Percentiles rank a stretch among this genome's conserved stretches.
Evolutionary conservation across 2,113 vertebrate species (phyloP).

Genomic region (Plotosus lineatus): DNA sequence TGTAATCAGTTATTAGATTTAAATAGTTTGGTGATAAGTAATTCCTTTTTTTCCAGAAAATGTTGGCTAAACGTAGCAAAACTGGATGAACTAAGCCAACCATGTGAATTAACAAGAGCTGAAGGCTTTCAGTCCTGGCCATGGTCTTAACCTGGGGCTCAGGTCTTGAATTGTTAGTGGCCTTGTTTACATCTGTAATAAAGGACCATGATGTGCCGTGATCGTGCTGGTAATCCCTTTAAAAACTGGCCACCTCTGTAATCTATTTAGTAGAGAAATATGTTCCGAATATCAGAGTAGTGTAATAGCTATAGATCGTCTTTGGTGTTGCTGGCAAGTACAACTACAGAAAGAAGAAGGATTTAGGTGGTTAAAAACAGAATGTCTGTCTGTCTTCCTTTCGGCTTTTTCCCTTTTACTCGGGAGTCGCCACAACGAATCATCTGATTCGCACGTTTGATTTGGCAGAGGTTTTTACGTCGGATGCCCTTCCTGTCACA

Average conservation of each 20-base stretch:
- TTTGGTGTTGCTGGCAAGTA: not conserved
- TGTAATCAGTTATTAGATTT: not conserved
- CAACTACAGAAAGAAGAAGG: not conserved
- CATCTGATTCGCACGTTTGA: no score
- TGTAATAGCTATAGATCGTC: not conserved
- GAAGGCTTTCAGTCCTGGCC: not conserved
- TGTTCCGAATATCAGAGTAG: not conserved
- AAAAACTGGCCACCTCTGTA: not conserved
- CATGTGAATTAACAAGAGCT: not conserved
- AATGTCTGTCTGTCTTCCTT: no score
- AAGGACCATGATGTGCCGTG: not conserved
- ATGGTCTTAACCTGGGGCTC: not conserved
- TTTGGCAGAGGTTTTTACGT: no score
- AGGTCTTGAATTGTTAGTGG: not conserved
- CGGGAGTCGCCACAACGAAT: no score
- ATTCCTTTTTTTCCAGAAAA: not conserved
- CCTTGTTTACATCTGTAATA: not conserved
- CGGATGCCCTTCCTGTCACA: no score
- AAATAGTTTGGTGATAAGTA: not conserved
- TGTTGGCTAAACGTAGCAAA: not conserved
- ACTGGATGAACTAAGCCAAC: not conserved
- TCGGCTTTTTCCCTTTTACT: not conserved
- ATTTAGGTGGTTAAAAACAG: not conserved
- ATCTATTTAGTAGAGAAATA: not conserved
- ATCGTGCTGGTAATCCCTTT: not conserved